Evolutionary conservation across 2,797 vertebrate genomes (phyloP), one percentile per base, ranked within the genome.

Genomic region (Gymnothorax javanicus): DNA sequence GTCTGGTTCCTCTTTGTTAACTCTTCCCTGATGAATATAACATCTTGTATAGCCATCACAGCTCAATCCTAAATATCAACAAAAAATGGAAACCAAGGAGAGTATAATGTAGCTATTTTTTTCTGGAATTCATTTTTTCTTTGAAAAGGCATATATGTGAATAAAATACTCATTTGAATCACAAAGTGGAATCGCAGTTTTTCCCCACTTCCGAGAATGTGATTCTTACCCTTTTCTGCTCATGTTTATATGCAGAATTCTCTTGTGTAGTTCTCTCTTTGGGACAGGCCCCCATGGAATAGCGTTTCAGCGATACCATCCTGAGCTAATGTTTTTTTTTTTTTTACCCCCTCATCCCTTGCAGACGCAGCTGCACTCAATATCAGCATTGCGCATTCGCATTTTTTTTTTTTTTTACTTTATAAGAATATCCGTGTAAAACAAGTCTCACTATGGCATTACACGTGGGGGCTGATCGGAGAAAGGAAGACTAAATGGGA

Each of bases 31-130:
- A 57, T 83, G 81, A 83, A 17, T 83, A n/a, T 59, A 43, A 83
- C 82, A 83, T 27, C 58, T 33, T 25, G 58, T 33, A 57, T 13
- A 60, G 54, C 64, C 52, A 82, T 58, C 79, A 59, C 52, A 82
- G 62, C 20, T 52, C 75, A 54, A 83, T 60, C 43, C 43, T 81
- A 25, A 54, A 56, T 54, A 12, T 82, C 81, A 59, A 73, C 54
- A 73, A 83, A 59, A 64, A 12, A 83, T 9, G 54, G 62, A 69
- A 87, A 83, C 73, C 64, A 83, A 25, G n/a, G 13, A n/a, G n/a
- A 69, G 52, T 25, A 9, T 7, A 6, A 20, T 60, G 50, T 17
- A 9, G n/a, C 43, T 58, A 20, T 52, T 25, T 9, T 11, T 15
- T 6, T 8, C 1, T 0, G 23, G 27, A 9, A 23, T 11, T 1